Percentiles rank a stretch among this genome's conserved stretches.
These are phyloP conservation scores for Ciconia nigra DNA, from an alignment of 2,797 vertebrate species.

Conservation along the genomic window DNA sequence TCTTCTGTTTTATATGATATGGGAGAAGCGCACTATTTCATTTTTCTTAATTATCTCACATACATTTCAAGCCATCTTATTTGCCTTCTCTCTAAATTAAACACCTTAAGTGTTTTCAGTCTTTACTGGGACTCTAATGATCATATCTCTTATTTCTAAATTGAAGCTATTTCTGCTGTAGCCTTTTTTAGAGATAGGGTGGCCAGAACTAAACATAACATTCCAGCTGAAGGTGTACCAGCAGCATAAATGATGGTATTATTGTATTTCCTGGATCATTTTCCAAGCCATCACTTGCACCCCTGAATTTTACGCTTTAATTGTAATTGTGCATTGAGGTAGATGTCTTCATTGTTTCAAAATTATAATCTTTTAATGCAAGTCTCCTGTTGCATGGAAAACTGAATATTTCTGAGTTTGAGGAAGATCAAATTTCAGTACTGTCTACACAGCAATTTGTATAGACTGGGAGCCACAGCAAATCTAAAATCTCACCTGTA, in stretches of 20 bases:
- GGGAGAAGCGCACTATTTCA: neutral
- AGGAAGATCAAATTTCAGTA: conserved; percentile 4
- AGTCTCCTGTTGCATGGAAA: neutral
- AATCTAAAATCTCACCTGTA: neutral
- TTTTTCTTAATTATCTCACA: neutral
- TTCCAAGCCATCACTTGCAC: neutral
- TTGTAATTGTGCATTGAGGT: neutral
- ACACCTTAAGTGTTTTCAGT: neutral
- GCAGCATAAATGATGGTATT: neutral
- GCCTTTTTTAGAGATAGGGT: neutral
- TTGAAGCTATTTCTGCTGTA: neutral
- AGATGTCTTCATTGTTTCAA: neutral
- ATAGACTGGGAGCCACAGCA: neutral
- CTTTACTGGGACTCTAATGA: neutral
- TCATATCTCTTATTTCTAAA: neutral
- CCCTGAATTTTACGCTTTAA: neutral
- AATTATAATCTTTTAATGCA: neutral
- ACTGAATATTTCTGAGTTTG: neutral
- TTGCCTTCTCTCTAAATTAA: neutral
- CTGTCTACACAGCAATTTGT: neutral
- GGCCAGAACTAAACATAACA: neutral
- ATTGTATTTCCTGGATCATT: neutral
- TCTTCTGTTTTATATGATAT: neutral
- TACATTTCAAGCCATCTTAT: neutral
- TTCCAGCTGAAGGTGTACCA: neutral